phyloP scores from a whole-genome alignment of 2,113 vertebrate genomes.

The Tetrao urogallus region DNA sequence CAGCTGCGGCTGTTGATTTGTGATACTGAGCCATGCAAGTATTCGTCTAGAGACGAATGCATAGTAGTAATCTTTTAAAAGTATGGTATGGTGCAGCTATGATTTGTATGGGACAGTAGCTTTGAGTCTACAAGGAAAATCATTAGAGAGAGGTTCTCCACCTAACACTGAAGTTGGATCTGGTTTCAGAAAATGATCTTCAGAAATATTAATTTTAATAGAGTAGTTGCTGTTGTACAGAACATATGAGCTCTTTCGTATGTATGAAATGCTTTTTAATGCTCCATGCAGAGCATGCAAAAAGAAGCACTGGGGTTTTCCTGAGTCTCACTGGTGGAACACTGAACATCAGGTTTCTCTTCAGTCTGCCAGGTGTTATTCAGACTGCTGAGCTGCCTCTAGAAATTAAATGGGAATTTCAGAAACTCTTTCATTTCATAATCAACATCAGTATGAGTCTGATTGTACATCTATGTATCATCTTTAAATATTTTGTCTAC shows the following conservation, averaged over 20 bases:
- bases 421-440: background rate
- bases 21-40: background rate
- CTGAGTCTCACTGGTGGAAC: background rate
- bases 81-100: background rate
- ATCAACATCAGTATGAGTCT: background rate
- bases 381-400: background rate
- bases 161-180: background rate
- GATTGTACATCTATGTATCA: background rate
- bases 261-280: conserved; percentile 1
- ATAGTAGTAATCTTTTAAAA: background rate
- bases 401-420: background rate
- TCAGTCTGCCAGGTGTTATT: background rate
- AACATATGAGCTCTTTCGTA: background rate
- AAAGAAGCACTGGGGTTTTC: background rate
- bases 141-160: background rate
- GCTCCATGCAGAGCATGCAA: background rate
- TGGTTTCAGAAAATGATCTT: background rate
- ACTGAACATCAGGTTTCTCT: background rate
- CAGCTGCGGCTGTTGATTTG: conserved; percentile 57
- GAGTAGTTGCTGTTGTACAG: background rate
- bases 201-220: background rate
- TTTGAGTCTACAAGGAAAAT: background rate
- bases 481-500: background rate
- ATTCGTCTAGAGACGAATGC: conserved; percentile 18
- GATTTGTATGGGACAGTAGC: background rate